Base-by-base conservation (phyloP, 1,140 invertebrate genomes). In the Dreissena rostriformis region DNA sequence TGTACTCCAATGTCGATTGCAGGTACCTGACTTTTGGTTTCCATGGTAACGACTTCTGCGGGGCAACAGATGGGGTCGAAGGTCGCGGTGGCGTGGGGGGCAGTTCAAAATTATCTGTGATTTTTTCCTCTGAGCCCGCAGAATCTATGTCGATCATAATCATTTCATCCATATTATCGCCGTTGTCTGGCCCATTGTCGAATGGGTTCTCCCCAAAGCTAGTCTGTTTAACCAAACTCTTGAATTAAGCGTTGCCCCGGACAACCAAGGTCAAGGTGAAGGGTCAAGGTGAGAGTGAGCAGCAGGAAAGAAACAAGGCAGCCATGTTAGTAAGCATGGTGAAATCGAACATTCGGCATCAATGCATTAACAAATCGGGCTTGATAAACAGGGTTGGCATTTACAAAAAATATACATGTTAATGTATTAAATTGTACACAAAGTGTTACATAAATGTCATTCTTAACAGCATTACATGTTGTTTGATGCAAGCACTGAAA, bases 201-300 rank as follows among this genome's bases (percentile, higher is more conserved):
- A 97, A 95, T 77, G 96, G 94, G 92, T 98, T 98, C 94, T 98
- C 85, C 51, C 82, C 97, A 66, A 99, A 94, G 85, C 97, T 98
- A 87, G 96, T 97, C 95, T 99, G 98, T 93, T 99, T 99, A 92
- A 97, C 96, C 88, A 98, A 95, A 91, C 95, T 96, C 95, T 97
- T 94, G 53, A 81, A 81, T 81, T 81, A 80, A 73, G 68, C 55
- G 63, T 55, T 81, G 72, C 68, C 79, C 79, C 72, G 72, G 79
- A 81, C 79, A 81, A 68, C 26, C 22, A 72, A 82, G 57, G 80
- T 82, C 80, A 82, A 67, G 55, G 68, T 28, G 65, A 73, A 66
- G 52, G 67, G 51, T 49, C 63, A 22, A 53, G 67, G 73, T 24
- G 72, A 66, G 68, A 88, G 78, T 85, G 63, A 78, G 86, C 85